Base-by-base conservation (phyloP, 2,888 invertebrate genomes). In the Latrodectus hesperus region DNA sequence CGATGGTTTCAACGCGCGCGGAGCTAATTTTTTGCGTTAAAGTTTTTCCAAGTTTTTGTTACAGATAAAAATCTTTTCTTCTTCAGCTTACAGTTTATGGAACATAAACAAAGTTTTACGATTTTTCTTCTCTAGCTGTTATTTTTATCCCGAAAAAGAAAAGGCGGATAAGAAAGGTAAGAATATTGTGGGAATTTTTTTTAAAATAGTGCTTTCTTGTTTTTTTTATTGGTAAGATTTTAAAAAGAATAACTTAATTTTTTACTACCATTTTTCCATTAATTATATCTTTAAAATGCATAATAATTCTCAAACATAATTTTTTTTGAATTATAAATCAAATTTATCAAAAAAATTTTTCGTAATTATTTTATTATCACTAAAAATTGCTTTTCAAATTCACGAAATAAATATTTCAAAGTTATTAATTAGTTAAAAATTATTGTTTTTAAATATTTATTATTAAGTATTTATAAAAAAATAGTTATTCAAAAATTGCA, bases 61-160 rank as follows among this genome's bases (percentile, higher is more conserved):
- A n/a, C 38, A 72, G 86, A 86, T 86, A 86, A 81, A 81, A 77
- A 76, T 81, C 70, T 53, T 73, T 76, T 81, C 26, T 71, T 70
- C 53, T 65, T 77, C 52, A 22, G 51, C 72, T 78, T 38, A n/a
- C 64, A 77, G 67, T 86, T 71, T 81, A 76, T 81, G 86, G 81
- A 86, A 81, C 81, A 86, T 77, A 86, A 86, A 81, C 81, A 86
- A 81, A 81, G 81, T 86, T 86, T 81, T 65, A 38, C 67, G n/a
- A n/a, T 73, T 75, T 76, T 83, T 76, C 60, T 70, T 72, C n/a
- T 9, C 55, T 38, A 16, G 17, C 55, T 79, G 79, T 79, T 79
- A 68, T 79, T 79, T 68, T 79, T 68, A 60, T 17, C 67, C 17
- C 11, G 17, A 68, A 26, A 68, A 68, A 68, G 17, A 68, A 12